phyloP scores from a whole-genome alignment of 2,113 vertebrate genomes.

The Myotis lucifugus region DNA sequence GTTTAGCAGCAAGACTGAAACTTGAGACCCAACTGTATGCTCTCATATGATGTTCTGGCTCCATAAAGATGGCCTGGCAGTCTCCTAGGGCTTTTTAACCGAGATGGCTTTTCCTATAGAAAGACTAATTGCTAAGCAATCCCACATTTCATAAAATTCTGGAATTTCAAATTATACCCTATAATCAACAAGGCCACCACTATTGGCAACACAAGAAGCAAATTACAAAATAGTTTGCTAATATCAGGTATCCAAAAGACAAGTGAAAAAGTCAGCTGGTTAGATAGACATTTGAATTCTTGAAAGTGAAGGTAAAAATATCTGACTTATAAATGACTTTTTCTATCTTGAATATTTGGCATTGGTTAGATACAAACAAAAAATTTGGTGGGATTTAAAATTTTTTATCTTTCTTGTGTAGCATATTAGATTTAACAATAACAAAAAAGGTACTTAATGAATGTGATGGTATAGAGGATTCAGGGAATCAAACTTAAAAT shows the following conservation, averaged over 20 bases:
- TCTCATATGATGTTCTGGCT: slow-evolving; percentile 44
- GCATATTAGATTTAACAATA: not conserved
- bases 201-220: not conserved
- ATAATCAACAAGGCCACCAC: not conserved
- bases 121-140: not conserved
- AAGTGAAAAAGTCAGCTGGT: not conserved
- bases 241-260: not conserved
- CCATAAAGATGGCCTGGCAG: slow-evolving; percentile 31
- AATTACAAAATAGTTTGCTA: not conserved
- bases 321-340: not conserved
- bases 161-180: not conserved
- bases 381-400: not conserved
- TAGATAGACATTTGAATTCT: not conserved
- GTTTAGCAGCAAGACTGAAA: slow-evolving; percentile 46
- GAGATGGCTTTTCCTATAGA: slow-evolving; percentile 56
- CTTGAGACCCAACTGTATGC: slow-evolving; percentile 19
- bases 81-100: slow-evolving; percentile 61
- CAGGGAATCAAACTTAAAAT: not conserved
- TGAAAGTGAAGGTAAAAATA: not conserved
- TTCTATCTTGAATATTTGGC: not conserved
- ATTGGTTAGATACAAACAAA: not conserved
- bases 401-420: not conserved
- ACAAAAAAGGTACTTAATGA: not conserved
- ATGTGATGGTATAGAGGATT: not conserved
- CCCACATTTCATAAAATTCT: not conserved